Base-by-base conservation (phyloP, 2,113 vertebrate species). In the Struthio camelus region DNA sequence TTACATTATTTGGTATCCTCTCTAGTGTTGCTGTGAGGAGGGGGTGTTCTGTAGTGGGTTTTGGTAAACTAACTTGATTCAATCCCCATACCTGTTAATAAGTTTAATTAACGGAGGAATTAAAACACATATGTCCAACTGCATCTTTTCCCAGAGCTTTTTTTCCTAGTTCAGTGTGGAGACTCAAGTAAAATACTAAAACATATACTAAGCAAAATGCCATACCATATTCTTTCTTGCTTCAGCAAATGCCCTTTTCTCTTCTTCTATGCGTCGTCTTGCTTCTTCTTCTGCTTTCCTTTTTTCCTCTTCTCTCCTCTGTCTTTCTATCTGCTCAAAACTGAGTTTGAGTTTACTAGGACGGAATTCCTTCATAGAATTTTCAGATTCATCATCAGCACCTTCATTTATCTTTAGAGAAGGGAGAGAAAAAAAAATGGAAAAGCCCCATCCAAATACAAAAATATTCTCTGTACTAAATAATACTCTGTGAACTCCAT, bases 241-340 rank as follows among this genome's bases (percentile, higher is more conserved):
- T 97, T 99, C 99, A 30, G 99, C 99, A 84, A 99, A 99, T 64
- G 99, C 99, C 97, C 96, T 98, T 95, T 98, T 99, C 97, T 99
- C 99, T 81, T 99, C 99, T 91, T 99, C 98, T 92, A 99, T 99
- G 77, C 99, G 98, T 95, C 96, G 98, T 85, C 98, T 98, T 64
- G 99, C 98, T 81, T 99, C 99, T 65, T 98, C 99, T 93, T 99
- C 99, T 65, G 98, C 98, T 96, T 97, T 99, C 82, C 98, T 98
- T 82, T 99, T 99, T 80, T 98, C 98, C 15, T 98, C 99, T 97
- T 99, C 99, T 76, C 98, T 98, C 71, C 99, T 98, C 90, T 99
- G 99, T 94, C 98, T 99, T 97, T 99, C 99, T 64, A 99, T 93
- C 96, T 99, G 99, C 96, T 99, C 99, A 95, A 99, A 99, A 97